Evolutionary conservation across 2,113 vertebrate species (phyloP).

Genomic region (Heterotis niloticus): DNA sequence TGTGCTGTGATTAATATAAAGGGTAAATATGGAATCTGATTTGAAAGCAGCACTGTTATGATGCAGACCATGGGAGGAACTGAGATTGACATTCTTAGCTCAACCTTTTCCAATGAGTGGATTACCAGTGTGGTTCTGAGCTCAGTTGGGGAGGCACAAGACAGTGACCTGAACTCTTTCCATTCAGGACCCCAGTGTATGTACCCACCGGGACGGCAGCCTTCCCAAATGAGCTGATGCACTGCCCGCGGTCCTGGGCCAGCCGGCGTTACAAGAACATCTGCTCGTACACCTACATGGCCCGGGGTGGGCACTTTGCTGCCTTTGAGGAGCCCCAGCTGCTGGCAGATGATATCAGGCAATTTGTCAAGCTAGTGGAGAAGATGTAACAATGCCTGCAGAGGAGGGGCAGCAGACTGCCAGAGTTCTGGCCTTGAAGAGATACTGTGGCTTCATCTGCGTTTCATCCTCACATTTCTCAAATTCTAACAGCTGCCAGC

Average conservation of each 20-base stretch:
- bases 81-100: too few relatives aligned
- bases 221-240: slow-evolving; percentile 68
- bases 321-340: slow-evolving; percentile 79
- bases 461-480: neutral
- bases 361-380: slow-evolving; percentile 75
- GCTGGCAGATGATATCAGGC: slow-evolving; percentile 67
- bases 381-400: slow-evolving; percentile 31
- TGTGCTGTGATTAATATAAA: too few relatives aligned
- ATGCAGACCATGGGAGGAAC: too few relatives aligned
- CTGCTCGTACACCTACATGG: slow-evolving; percentile 70
- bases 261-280: slow-evolving; percentile 61
- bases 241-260: slow-evolving; percentile 67
- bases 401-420: too few relatives aligned
- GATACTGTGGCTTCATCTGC: too few relatives aligned
- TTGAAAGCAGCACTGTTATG: too few relatives aligned
- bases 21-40: too few relatives aligned
- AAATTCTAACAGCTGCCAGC: neutral
- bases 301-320: slow-evolving; percentile 77
- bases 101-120: too few relatives aligned
- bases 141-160: neutral
- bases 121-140: too few relatives aligned
- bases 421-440: too few relatives aligned
- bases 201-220: slow-evolving; percentile 76
- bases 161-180: neutral
- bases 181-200: slow-evolving; percentile 53